Percentiles rank a stretch among this genome's conserved stretches.
These are phyloP conservation scores for Chromis chromis DNA, from an alignment of 2,797 vertebrate genomes.

Conservation along the genomic window DNA sequence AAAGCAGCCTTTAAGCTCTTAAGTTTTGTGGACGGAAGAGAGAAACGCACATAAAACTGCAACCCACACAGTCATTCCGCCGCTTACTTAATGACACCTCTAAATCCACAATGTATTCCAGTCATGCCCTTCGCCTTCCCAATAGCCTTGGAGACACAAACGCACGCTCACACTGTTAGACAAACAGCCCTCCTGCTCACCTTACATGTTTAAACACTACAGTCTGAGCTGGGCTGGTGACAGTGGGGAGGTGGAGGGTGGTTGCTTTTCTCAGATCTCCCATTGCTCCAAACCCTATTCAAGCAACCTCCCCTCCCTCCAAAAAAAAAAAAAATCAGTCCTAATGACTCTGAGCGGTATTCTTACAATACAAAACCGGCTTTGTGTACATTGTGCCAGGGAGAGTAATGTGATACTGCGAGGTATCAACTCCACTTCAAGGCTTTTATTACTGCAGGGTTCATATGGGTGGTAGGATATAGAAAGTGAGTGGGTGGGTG, in stretches of 20 bases:
- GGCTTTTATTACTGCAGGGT: constrained; percentile 64
- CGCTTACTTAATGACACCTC: constrained; percentile 55
- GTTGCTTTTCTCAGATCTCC: constrained; percentile 69
- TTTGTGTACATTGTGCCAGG: constrained; percentile 76
- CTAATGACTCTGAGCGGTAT: constrained; percentile 75
- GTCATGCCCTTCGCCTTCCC: constrained; percentile 48
- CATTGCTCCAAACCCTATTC: constrained; percentile 60
- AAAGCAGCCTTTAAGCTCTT: constrained; percentile 17
- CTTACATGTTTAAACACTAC: constrained; percentile 42
- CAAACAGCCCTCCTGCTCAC: constrained; percentile 43
- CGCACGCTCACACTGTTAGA: constrained; percentile 24
- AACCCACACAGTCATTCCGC: constrained; percentile 31
- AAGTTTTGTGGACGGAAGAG: not conserved
- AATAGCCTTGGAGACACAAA: constrained; percentile 46
- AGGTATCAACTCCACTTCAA: constrained; percentile 73
- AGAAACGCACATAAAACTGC: constrained; percentile 1
- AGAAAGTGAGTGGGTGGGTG: constrained; percentile 3
- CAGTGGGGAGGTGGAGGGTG: not conserved
- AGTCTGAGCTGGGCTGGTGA: constrained; percentile 33
- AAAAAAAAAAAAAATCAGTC: constrained; percentile 38
- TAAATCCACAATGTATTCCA: constrained; percentile 55
- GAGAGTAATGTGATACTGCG: constrained; percentile 76
- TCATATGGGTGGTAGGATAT: constrained; percentile 52
- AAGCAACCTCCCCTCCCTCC: constrained; percentile 42
- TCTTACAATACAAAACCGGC: constrained; percentile 78